Conservation (phyloP, 2,888 invertebrate species). For the Chromoteleia sp. region DNA sequence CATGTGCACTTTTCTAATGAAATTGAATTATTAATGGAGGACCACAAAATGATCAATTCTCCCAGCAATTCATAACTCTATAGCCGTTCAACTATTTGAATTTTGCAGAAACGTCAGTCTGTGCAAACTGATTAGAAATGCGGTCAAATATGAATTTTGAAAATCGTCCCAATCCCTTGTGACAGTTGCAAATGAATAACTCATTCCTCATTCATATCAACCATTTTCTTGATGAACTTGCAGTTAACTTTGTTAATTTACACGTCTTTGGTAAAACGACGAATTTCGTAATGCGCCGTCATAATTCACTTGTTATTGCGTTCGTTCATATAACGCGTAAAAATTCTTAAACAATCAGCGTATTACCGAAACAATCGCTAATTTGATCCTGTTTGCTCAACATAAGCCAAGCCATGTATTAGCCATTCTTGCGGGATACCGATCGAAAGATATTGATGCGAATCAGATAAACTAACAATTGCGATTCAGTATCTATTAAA, state of each 20-base stretch:
- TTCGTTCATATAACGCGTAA: slow-evolving; percentile 13
- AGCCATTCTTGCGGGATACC: slow-evolving; percentile 18
- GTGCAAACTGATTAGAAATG: slow-evolving; percentile 47
- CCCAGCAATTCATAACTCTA: slow-evolving; percentile 2
- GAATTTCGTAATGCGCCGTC: slow-evolving; percentile 22
- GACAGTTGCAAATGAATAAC: slow-evolving; percentile 57
- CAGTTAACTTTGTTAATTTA: slow-evolving; percentile 38
- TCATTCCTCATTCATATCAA: slow-evolving; percentile 51
- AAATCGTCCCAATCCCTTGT: slow-evolving; percentile 41
- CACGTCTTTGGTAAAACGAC: slow-evolving; percentile 6
- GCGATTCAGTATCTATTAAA: slow-evolving; percentile 74
- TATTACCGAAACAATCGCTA: slow-evolving; percentile 39
- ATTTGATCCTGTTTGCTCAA: slow-evolving; percentile 51
- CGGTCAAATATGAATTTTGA: slow-evolving; percentile 63
- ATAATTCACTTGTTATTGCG: slow-evolving; percentile 38
- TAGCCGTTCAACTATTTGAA: slow-evolving; percentile 24
- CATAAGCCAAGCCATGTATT: slow-evolving; percentile 42
- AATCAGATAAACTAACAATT: slow-evolving; percentile 73
- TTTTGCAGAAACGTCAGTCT: slow-evolving; percentile 31
- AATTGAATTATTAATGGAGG: background rate
- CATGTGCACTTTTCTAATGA: no score
- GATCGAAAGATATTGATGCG: slow-evolving; percentile 49
- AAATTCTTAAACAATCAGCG: slow-evolving; percentile 28
- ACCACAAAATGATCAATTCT: background rate
- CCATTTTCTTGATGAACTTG: slow-evolving; percentile 61